A percentile compares a stretch with the other conserved stretches of the same genome.
These are phyloP conservation scores for Lepidocyrtoides sp. DNA, from an alignment of 2,888 invertebrate species.

Conservation along the genomic window DNA sequence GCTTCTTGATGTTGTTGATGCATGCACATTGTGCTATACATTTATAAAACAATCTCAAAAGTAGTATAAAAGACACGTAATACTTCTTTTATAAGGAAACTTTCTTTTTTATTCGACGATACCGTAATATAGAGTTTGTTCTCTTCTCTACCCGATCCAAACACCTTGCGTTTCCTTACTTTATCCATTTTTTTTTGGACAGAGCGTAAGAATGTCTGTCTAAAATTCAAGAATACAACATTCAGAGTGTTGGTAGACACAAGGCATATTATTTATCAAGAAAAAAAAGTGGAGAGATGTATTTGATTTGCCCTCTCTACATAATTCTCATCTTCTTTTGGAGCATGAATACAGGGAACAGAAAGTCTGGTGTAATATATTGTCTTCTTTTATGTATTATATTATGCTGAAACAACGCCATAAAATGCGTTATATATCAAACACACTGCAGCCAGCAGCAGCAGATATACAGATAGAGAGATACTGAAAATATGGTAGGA, in stretches of 20 bases:
- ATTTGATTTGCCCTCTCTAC: constrained; percentile 41
- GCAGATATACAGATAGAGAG: constrained; percentile 15
- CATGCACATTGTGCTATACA: neutral
- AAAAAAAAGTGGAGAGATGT: neutral
- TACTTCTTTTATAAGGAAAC: no score
- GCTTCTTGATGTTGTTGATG: neutral
- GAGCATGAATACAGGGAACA: neutral
- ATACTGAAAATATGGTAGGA: neutral
- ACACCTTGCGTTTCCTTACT: neutral
- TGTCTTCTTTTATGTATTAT: neutral
- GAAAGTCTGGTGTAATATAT: neutral
- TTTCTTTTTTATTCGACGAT: no score
- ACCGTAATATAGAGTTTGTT: no score
- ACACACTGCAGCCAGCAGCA: neutral
- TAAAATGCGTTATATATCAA: constrained; percentile 54
- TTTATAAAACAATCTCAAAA: neutral
- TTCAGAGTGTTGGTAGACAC: no score
- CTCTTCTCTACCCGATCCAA: neutral
- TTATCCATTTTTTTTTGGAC: neutral
- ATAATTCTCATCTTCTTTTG: neutral
- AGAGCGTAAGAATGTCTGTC: neutral
- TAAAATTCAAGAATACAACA: neutral
- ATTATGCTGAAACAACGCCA: constrained; percentile 53
- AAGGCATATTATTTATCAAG: neutral
- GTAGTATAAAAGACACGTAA: no score